phyloP scores from a whole-genome alignment of 2,888 invertebrate species.

The Lasius fuliginosus region DNA sequence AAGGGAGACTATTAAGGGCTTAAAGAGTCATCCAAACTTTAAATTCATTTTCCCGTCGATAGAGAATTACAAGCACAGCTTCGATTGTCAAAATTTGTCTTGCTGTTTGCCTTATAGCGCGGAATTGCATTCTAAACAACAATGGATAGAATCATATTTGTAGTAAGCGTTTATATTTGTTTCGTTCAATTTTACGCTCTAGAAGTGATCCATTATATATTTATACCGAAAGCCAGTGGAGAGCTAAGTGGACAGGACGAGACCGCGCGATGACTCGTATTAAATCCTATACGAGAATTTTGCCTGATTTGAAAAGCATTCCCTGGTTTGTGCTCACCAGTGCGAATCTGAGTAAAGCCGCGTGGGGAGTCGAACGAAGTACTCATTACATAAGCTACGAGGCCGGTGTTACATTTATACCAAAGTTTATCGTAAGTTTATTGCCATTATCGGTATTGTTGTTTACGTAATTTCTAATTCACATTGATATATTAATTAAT shows the following conservation, averaged over 20 bases:
- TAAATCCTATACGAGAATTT: conserved; percentile 94
- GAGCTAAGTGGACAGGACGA: conserved; percentile 90
- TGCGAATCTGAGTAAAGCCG: conserved; percentile 98
- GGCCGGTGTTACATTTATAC: conserved; percentile 95
- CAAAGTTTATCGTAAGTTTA: conserved; percentile 92
- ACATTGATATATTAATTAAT: conserved; percentile 2
- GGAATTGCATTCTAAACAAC: conserved; percentile 93
- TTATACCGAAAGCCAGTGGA: conserved; percentile 92
- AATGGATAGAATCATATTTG: conserved; percentile 92
- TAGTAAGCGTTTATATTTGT: conserved; percentile 88
- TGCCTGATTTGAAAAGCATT: conserved; percentile 89
- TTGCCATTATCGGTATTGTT: not conserved
- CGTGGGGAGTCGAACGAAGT: conserved; percentile 94
- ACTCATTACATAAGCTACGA: conserved; percentile 93
- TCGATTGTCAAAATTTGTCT: conserved; percentile 95
- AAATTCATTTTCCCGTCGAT: conserved; percentile 92
- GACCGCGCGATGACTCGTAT: conserved; percentile 97
- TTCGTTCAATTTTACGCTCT: not conserved
- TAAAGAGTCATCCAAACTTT: conserved; percentile 88
- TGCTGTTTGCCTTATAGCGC: conserved; percentile 95
- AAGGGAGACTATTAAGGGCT: conserved; percentile 87
- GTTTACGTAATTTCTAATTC: not conserved
- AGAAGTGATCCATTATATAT: not conserved
- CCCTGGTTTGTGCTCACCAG: conserved; percentile 97
- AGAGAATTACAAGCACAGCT: conserved; percentile 94